A percentile compares a stretch with the other conserved stretches of the same genome.
Evolutionary conservation across 2,113 vertebrate species (phyloP).

Genomic region (Entelurus aequoreus): DNA sequence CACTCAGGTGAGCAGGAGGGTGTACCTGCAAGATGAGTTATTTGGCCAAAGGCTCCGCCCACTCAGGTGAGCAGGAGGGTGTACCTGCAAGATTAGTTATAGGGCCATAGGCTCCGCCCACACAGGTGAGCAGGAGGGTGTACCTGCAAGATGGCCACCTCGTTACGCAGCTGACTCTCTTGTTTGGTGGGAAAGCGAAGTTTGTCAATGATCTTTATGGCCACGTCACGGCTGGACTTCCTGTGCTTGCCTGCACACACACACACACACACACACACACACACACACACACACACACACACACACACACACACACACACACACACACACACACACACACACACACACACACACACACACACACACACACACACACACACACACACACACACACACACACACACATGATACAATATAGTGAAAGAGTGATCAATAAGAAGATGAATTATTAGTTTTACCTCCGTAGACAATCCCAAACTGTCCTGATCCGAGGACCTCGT

Average conservation of each 20-base stretch:
- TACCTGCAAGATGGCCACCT: constrained; percentile 98
- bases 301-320: not conserved
- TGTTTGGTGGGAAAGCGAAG: constrained; percentile 96
- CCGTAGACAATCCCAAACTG: constrained; percentile 98
- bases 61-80: too few species aligned
- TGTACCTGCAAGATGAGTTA: too few species aligned
- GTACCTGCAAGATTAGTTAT: too few species aligned
- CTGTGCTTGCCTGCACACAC: constrained; percentile 87
- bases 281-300: not conserved
- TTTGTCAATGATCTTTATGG: constrained; percentile 98
- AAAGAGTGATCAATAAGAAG: not conserved
- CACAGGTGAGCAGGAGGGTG: not conserved
- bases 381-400: not conserved
- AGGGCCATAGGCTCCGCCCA: too few species aligned
- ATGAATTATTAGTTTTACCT: constrained; percentile 70
- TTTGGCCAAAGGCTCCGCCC: too few species aligned
- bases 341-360: constrained; percentile 7
- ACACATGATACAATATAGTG: not conserved
- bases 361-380: not conserved
- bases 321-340: constrained; percentile 22
- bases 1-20: too few species aligned
- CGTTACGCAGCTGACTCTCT: constrained; percentile 95
- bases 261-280: constrained; percentile 22
- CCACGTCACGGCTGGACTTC: constrained; percentile 95
- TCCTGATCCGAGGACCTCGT: constrained; percentile 93